These are phyloP conservation scores for Ailuropoda melanoleuca DNA, from an alignment of 2,113 vertebrate species.

Conservation along the genomic window DNA sequence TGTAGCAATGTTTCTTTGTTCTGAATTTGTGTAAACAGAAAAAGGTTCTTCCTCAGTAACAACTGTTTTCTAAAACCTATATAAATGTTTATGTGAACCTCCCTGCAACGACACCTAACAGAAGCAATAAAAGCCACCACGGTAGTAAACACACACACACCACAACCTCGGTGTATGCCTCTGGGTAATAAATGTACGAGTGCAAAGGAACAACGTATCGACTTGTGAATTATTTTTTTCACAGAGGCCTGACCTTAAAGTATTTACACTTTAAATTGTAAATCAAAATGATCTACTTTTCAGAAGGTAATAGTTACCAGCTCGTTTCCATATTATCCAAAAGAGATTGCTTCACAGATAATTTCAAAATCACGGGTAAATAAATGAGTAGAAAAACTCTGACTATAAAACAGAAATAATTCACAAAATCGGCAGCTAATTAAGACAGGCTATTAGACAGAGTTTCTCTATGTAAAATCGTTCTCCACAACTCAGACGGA, in stretches of 20 bases:
- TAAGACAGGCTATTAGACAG: slow-evolving; percentile 76
- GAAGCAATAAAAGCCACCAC: slow-evolving; percentile 78
- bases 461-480: background rate
- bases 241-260: slow-evolving; percentile 85
- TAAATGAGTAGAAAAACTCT: slow-evolving; percentile 72
- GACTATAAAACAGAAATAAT: slow-evolving; percentile 49
- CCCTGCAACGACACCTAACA: slow-evolving; percentile 75
- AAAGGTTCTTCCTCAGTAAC: slow-evolving; percentile 87
- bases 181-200: slow-evolving; percentile 81
- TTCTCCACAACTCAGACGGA: background rate
- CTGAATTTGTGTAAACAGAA: slow-evolving; percentile 87
- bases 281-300: slow-evolving; percentile 83
- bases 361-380: slow-evolving; percentile 80
- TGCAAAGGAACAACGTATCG: slow-evolving; percentile 76
- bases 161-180: slow-evolving; percentile 50
- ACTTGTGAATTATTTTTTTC: slow-evolving; percentile 84
- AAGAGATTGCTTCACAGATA: slow-evolving; percentile 77
- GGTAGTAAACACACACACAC: slow-evolving; percentile 35
- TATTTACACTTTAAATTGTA: slow-evolving; percentile 85
- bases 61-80: slow-evolving; percentile 88
- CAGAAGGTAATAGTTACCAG: slow-evolving; percentile 60
- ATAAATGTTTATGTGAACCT: slow-evolving; percentile 89
- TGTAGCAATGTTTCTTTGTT: slow-evolving; percentile 85
- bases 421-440: slow-evolving; percentile 69
- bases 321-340: slow-evolving; percentile 68